Evolutionary conservation across 1,140 invertebrate genomes (phyloP).

Genomic region (Diorhabda carinulata): DNA sequence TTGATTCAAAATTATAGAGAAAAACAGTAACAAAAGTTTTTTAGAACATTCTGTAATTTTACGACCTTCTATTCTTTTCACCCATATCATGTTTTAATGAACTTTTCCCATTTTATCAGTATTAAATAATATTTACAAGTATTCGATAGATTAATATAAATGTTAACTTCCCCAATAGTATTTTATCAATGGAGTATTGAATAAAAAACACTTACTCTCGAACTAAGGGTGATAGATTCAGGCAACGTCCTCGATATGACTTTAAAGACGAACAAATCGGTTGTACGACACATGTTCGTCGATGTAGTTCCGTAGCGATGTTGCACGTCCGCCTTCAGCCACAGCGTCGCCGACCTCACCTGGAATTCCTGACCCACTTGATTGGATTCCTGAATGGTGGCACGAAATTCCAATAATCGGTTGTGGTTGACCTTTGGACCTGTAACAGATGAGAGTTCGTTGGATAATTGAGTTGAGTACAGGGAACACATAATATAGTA

Average conservation of each 20-base stretch:
- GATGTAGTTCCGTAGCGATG: neutral
- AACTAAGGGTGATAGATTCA: slow-evolving; percentile 48
- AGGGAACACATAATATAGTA: no score
- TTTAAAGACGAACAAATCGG: slow-evolving; percentile 44
- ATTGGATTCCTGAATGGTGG: slow-evolving; percentile 58
- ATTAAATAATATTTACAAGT: no score
- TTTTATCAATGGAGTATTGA: no score
- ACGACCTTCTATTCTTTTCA: no score
- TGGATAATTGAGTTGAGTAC: neutral
- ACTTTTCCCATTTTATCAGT: no score
- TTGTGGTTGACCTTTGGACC: slow-evolving; percentile 78
- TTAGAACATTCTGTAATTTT: no score
- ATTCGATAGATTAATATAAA: no score
- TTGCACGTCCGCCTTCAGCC: slow-evolving; percentile 66
- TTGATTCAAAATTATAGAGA: no score
- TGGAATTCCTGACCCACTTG: slow-evolving; percentile 55
- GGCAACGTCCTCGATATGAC: slow-evolving; percentile 39
- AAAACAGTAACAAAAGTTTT: no score
- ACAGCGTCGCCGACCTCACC: slow-evolving; percentile 70
- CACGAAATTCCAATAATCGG: slow-evolving; percentile 76
- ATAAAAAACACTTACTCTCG: slow-evolving; percentile 33
- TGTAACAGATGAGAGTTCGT: slow-evolving; percentile 48
- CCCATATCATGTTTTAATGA: no score
- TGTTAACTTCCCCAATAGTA: no score
- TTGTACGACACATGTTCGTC: slow-evolving; percentile 42